Evolutionary conservation across 2,888 invertebrate genomes (phyloP).

Genomic region (Calliphora vomitoria): DNA sequence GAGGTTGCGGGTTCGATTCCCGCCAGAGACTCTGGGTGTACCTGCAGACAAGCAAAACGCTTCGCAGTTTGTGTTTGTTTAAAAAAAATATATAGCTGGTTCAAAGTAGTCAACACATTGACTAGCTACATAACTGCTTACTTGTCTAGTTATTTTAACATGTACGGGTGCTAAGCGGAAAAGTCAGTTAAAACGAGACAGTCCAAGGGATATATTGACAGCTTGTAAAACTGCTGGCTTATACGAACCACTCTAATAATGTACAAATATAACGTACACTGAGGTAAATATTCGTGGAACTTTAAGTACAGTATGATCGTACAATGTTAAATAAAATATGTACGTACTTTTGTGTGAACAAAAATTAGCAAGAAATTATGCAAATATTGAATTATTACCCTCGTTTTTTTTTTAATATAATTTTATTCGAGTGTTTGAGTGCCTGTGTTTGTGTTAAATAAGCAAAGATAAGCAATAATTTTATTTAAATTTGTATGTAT

Average conservation of each 20-base stretch:
- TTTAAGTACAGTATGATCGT: conserved; percentile 15
- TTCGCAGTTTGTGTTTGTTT: no score
- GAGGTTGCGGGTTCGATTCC: no score
- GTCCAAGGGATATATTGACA: no score
- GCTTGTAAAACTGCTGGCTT: no score
- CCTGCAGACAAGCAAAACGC: no score
- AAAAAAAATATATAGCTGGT: no score
- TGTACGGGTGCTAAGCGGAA: no score
- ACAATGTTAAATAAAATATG: conserved; percentile 3
- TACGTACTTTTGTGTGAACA: conserved; percentile 1
- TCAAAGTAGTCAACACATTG: no score
- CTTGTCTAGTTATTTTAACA: no score
- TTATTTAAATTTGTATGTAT: conserved; percentile 43
- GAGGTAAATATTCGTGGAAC: conserved; percentile 4
- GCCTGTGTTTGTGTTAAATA: conserved; percentile 28
- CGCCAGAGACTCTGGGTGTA: no score
- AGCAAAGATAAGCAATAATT: conserved; percentile 56
- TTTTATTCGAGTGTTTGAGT: conserved; percentile 8
- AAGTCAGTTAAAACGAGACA: no score
- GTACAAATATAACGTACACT: background rate
- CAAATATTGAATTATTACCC: conserved; percentile 71
- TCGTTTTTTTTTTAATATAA: conserved; percentile 51
- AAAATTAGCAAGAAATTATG: conserved; percentile 63
- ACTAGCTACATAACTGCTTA: no score
- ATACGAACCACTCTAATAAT: background rate